Conservation (phyloP, 2,888 invertebrate species). For the Tenthredo distinguenda region DNA sequence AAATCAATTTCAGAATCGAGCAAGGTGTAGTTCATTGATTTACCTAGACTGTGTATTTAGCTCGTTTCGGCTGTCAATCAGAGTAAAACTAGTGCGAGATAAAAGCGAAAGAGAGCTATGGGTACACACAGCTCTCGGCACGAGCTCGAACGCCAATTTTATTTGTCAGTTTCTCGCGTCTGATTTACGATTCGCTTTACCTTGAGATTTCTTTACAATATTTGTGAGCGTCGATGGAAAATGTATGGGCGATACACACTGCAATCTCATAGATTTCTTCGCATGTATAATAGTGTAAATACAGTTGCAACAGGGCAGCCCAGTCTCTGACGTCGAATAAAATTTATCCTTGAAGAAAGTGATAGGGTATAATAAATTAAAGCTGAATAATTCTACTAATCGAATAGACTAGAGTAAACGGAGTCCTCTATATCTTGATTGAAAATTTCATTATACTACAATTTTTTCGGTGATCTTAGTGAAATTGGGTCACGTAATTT, state of each 20-base stretch:
- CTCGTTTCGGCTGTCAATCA: conserved; percentile 9
- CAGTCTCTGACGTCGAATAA: not conserved
- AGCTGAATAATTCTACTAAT: not conserved
- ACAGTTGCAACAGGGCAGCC: not conserved
- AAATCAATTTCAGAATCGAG: not conserved
- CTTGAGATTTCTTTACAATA: conserved; percentile 26
- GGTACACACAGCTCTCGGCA: not conserved
- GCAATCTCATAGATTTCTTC: not conserved
- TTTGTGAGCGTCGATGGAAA: not conserved
- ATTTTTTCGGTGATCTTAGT: not conserved
- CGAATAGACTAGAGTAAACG: not conserved
- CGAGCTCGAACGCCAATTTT: not conserved
- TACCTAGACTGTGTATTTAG: not conserved
- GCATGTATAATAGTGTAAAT: not conserved
- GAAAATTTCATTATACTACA: conserved; percentile 1
- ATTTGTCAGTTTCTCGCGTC: conserved; percentile 9
- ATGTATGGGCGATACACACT: not conserved
- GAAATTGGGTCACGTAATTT: conserved; percentile 36
- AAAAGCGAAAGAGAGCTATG: not conserved
- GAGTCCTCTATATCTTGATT: not conserved
- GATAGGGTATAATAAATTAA: conserved; percentile 4
- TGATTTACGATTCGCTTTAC: conserved; percentile 11
- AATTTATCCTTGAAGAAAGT: conserved; percentile 12
- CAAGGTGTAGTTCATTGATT: conserved; percentile 12
- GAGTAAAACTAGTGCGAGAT: not conserved